phyloP scores from a whole-genome alignment of 2,797 vertebrate species.

The Thamnophis elegans region DNA sequence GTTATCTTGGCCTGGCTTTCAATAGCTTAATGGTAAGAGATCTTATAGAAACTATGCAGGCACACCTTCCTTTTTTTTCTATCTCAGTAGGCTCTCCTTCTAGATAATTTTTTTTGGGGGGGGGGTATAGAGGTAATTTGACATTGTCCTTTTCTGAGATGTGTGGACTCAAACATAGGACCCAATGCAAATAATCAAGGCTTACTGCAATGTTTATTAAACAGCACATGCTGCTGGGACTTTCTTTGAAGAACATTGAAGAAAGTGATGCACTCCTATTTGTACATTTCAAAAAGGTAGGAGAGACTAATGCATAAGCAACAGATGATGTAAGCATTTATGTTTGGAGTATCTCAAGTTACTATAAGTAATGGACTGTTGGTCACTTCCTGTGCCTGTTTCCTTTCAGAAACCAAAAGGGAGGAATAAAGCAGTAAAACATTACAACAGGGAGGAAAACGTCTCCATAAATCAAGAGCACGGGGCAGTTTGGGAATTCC shows the following conservation, averaged over 20 bases:
- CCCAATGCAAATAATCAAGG: neutral
- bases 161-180: neutral
- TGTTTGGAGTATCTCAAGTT: neutral
- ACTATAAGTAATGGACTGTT: neutral
- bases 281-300: neutral
- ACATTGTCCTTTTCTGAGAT: neutral
- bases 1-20: neutral
- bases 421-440: neutral
- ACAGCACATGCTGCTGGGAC: neutral
- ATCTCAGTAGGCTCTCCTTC: neutral
- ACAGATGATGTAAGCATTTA: neutral
- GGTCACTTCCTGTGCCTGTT: neutral
- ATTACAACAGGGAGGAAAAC: neutral
- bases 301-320: neutral
- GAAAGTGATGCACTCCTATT: neutral
- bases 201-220: neutral
- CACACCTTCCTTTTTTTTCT: fast-evolving
- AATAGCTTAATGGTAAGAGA: neutral
- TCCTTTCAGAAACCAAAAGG: neutral
- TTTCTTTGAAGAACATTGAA: neutral
- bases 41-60: neutral
- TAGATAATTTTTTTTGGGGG: too few species aligned
- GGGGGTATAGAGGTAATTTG: neutral
- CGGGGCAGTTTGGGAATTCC: neutral
- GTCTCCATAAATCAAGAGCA: neutral